Evolutionary conservation across 2,888 invertebrate genomes (phyloP), one percentile per base, ranked within the genome.

Genomic region (Xestia rhomboidea): DNA sequence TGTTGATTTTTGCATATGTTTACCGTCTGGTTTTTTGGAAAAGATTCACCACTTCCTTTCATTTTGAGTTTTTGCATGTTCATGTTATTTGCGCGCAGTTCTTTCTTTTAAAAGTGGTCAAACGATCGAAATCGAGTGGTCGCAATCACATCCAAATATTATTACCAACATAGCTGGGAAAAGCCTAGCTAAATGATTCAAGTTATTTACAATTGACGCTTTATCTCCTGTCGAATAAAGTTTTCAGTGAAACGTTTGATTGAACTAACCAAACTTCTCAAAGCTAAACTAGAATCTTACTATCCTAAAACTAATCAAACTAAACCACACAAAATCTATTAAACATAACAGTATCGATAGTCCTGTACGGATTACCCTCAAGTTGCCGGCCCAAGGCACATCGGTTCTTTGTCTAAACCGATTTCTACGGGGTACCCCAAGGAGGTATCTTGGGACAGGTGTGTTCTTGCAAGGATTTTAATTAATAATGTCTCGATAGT

Each of bases 401-500:
- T 92, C 91, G 89, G 87, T 91, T 92, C 94, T 92, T 93, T 93
- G 94, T 93, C 92, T 93, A 91, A 92, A 90, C 92, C 92, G 92
- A 93, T 93, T 91, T 92, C 91, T 64, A 71, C 46, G 76, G 86
- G 44, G 77, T 84, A 78, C 83, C 86, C 83, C 78, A 78, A 84
- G 83, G 83, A 86, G 82, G 83, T 88, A 76, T 93, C 92, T 77
- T 91, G 95, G 95, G 96, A 95, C 95, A 95, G 95, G 95, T 95
- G 94, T 89, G 94, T 94, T 94, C 93, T 93, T 92, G 86, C 88
- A 89, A 86, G 92, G 94, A 93, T 95, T 95, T 96, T 96, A 96
- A 96, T 96, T 96, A 96, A 95, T 95, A 94, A 96, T 95, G 94
- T 93, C 93, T 93, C 94, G 93, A 95, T 96, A 95, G 92, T 92